These are phyloP conservation scores for Mormoops blainvillei DNA, from an alignment of 2,113 vertebrate species.

Conservation along the genomic window DNA sequence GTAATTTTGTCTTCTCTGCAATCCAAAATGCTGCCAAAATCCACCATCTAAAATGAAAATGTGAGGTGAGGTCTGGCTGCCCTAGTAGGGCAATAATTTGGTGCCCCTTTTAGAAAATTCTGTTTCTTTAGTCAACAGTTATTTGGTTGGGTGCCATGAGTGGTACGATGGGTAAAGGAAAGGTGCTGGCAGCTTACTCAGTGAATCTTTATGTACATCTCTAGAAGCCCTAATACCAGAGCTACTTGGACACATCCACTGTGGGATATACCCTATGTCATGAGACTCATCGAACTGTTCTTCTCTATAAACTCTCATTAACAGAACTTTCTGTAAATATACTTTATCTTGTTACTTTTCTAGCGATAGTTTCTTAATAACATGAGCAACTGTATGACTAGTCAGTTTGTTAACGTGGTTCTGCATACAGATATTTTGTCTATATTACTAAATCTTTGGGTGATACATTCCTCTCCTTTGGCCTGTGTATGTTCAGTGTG, in stretches of 20 bases:
- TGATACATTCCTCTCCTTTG: not conserved
- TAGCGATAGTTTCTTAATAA: not conserved
- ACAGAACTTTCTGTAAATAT: not conserved
- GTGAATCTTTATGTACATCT: not conserved
- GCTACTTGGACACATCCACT: not conserved
- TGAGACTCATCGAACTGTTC: not conserved
- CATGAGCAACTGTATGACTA: not conserved
- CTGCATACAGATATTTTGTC: not conserved
- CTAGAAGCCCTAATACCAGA: not conserved
- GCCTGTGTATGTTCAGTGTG: not conserved
- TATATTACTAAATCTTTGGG: not conserved
- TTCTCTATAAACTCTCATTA: not conserved
- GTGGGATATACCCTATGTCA: fast-evolving
- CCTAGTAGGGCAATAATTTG: not conserved
- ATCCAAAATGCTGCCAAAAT: not conserved
- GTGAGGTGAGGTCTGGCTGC: not conserved
- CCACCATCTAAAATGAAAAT: not conserved
- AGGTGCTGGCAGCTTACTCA: not conserved
- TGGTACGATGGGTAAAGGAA: not conserved
- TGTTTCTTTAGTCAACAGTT: not conserved
- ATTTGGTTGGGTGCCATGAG: not conserved
- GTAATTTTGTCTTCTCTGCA: not conserved
- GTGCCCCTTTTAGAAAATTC: not conserved
- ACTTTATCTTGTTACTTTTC: not conserved
- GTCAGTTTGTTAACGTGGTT: not conserved